Conservation (phyloP, 2,888 invertebrate species). For the Thymelicus sylvestris region DNA sequence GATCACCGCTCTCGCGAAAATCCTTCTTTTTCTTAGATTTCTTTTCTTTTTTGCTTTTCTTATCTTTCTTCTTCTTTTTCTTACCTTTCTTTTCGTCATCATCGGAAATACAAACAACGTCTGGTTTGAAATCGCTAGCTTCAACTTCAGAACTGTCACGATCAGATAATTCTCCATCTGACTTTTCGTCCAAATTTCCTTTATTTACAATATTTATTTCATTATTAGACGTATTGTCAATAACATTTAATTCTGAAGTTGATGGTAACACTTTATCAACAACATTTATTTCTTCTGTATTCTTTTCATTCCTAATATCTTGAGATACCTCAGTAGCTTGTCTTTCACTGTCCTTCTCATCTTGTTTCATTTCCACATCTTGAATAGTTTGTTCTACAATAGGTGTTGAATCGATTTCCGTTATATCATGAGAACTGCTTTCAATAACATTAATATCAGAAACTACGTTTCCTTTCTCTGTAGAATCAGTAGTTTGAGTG, state of each 20-base stretch:
- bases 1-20: constrained; percentile 67
- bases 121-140: constrained; percentile 64
- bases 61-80: constrained; percentile 64
- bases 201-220: constrained; percentile 23
- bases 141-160: constrained; percentile 68
- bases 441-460: not conserved
- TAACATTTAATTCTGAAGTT: not conserved
- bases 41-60: constrained; percentile 73
- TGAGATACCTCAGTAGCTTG: not conserved
- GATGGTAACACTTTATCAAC: not conserved
- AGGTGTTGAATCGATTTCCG: not conserved
- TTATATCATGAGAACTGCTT: not conserved
- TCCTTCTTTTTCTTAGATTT: constrained; percentile 65
- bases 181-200: constrained; percentile 50
- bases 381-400: not conserved
- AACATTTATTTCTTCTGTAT: constrained; percentile 12
- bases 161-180: constrained; percentile 70
- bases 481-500: not conserved
- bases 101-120: constrained; percentile 83
- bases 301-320: constrained; percentile 13
- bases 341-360: not conserved
- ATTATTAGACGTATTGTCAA: constrained; percentile 6
- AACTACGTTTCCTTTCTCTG: not conserved
- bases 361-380: not conserved
- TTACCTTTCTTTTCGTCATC: constrained; percentile 60